Evolutionary conservation across 2,113 vertebrate species (phyloP), one percentile per base, ranked within the genome.

Genomic region (Eptesicus fuscus): DNA sequence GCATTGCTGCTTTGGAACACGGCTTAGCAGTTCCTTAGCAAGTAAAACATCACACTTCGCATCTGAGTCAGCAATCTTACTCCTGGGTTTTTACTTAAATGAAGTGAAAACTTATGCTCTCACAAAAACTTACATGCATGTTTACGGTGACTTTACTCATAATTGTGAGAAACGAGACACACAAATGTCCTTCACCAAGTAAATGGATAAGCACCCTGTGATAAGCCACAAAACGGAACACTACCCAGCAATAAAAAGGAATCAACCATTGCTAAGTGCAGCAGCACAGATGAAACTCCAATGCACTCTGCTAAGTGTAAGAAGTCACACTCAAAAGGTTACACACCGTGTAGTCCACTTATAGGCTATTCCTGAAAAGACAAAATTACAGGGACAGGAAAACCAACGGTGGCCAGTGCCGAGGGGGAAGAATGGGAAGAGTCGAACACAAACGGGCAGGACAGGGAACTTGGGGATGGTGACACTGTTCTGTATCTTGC

Each of bases 401-500:
- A 14, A 78, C 16, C 32, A 2, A 11, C 42, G 61, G 69, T 32
- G 42, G 73, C 59, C 56, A 76, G 47, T 0, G 1, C 59, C 56
- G 6, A 28, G 56, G 23, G 5, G 28, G 10, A 22, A 44, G 79
- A 30, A 18, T 4, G 30, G 22, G 17, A 32, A 71, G 49, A 40
- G 18, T 2, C 35, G 9, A 69, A 40, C 32, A 42, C 25, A 35
- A 65, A 77, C 11, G 18, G 47, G 7, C 32, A 82, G 20, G 35
- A 82, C 7, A 37, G 20, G 65, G 30, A n/a, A 37, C 30, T 2
- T 5, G 17, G 35, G 8, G 32, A 56, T 1, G 6, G 22, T 0
- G 7, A 20, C 14, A 40, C 44, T 20, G 14, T 32, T 86, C 56
- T 73, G 23, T 32, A 32, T 59, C 69, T 42, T 65, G 51, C 8